Evolutionary conservation across 2,888 invertebrate genomes (phyloP).

Genomic region (Copidosoma aretas): DNA sequence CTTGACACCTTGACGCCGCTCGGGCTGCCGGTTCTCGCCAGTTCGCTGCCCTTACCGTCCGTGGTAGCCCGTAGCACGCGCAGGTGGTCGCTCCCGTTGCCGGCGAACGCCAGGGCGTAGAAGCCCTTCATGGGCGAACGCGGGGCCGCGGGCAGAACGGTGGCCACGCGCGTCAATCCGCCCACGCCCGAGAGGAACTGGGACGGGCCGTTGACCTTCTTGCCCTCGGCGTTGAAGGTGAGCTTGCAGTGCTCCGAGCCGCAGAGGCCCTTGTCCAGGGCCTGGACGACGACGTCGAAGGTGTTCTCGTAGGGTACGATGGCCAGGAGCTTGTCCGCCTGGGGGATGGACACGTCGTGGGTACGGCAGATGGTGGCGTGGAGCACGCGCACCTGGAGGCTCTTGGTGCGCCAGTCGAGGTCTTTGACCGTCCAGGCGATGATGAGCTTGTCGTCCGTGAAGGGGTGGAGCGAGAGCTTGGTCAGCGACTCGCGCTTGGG

Average conservation of each 20-base stretch:
- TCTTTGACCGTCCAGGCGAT: slow-evolving; percentile 19
- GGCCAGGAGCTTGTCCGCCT: not conserved
- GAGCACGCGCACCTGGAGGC: slow-evolving; percentile 11
- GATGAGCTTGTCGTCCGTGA: slow-evolving; percentile 23
- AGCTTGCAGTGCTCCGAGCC: slow-evolving; percentile 4
- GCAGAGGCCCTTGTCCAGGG: slow-evolving; percentile 11
- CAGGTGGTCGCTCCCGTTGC: not conserved
- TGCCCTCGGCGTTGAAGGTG: slow-evolving; percentile 11
- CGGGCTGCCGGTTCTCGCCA: not conserved
- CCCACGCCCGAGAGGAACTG: slow-evolving; percentile 1
- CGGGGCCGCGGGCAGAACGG: not conserved
- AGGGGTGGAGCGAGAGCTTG: slow-evolving; percentile 2
- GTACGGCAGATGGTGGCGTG: slow-evolving; percentile 2
- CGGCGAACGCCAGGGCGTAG: slow-evolving; percentile 2
- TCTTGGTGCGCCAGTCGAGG: not conserved
- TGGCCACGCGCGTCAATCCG: not conserved
- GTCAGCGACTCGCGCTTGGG: not conserved
- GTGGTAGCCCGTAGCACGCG: not conserved
- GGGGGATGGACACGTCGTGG: not conserved
- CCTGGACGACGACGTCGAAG: slow-evolving; percentile 18
- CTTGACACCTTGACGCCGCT: slow-evolving; percentile 1
- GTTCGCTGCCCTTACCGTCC: slow-evolving; percentile 16
- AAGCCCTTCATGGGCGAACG: not conserved
- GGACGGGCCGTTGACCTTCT: slow-evolving; percentile 12
- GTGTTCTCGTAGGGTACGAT: slow-evolving; percentile 4